Evolutionary conservation across 2,113 vertebrate species (phyloP).

Genomic region (Camelus bactrianus): DNA sequence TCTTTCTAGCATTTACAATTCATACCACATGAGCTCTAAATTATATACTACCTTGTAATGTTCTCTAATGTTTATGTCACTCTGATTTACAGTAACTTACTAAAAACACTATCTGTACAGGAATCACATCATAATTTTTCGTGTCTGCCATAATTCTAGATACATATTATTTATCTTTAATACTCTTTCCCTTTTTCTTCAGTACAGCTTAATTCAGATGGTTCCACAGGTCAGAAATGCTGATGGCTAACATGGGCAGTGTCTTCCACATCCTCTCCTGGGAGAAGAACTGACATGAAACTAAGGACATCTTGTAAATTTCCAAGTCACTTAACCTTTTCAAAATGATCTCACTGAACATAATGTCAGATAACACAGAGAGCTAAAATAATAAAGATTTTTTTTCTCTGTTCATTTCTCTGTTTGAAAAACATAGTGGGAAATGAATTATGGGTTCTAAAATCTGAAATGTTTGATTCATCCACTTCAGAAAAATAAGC

Average conservation of each 20-base stretch:
- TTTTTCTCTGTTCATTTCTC: conserved; percentile 50
- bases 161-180: neutral
- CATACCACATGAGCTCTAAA: neutral
- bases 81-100: neutral
- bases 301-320: conserved; percentile 64
- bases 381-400: conserved; percentile 18
- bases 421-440: conserved; percentile 70
- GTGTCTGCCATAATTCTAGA: neutral
- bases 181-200: neutral
- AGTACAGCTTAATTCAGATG: neutral
- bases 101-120: neutral
- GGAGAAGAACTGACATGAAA: neutral
- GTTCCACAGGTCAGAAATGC: neutral
- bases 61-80: conserved; percentile 18
- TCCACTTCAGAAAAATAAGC: conserved; percentile 74
- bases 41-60: neutral
- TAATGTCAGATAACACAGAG: conserved; percentile 52
- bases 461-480: conserved; percentile 55
- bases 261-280: neutral
- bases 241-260: neutral
- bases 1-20: neutral
- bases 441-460: conserved; percentile 20
- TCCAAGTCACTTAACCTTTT: conserved; percentile 72
- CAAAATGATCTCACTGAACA: conserved; percentile 49
- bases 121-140: neutral